Evolutionary conservation across 2,113 vertebrate genomes (phyloP), one percentile per base, ranked within the genome.

Genomic region (Tympanuchus pallidicinctus): DNA sequence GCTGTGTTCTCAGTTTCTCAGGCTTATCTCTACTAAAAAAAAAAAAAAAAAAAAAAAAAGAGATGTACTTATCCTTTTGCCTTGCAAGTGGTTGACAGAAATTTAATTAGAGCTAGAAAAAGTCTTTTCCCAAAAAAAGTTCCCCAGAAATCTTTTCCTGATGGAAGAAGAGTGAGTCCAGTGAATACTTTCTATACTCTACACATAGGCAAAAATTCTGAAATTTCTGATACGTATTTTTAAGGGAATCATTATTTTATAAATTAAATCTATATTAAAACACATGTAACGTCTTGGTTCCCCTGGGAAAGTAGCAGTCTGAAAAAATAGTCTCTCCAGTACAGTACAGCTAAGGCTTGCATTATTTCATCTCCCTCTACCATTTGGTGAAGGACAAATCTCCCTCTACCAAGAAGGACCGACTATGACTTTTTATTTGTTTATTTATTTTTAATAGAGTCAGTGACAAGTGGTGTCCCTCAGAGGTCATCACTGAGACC

Each of bases 201-300:
- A 15, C 13, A 79, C 36, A 66, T 3, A 60, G 45, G 50, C n/a
- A 86, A 75, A 94, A 93, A 38, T 74, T 60, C 72, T 93, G 92
- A 93, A 64, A 79, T 83, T 90, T 93, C 74, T 76, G 71, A 69
- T 64, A 84, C 19, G 1, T 18, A 42, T 67, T 85, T 91, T 42
- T 72, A 89, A 65, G 71, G 71, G 72, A 85, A 92, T 8, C 63
- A 79, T 89, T 54, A 27, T 82, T 94, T 95, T 72, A 48, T 22
- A 40, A 72, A 40, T 65, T 30, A 92, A 92, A 95, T 85, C 63
- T 43, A 71, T 71, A 73, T 95, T 93, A 95, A 95, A 95, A 90
- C 65, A 50, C 61, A 54, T 3, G 1, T 9, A 75, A 28, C 52
- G 67, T 50, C 83, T 86, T 0, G 0, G 64, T 45, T 88, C 16